Percentiles rank a stretch among this genome's conserved stretches.
phyloP scores from a whole-genome alignment of 2,113 vertebrate genomes.

The Barbus barbus region DNA sequence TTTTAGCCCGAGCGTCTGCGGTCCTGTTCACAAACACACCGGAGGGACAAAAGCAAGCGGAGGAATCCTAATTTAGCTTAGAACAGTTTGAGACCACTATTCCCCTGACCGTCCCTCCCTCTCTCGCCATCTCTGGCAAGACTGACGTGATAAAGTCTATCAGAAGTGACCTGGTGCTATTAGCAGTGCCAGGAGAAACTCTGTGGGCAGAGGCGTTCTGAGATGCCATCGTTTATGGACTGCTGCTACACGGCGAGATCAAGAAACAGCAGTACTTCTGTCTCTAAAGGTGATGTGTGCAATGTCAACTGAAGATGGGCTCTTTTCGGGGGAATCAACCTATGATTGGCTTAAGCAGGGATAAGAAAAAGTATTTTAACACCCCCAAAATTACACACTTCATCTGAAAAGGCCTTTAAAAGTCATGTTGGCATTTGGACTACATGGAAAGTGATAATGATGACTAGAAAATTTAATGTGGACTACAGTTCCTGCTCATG shows the following conservation, averaged over 20 bases:
- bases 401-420: constrained; percentile 16
- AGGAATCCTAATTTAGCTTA: constrained; percentile 34
- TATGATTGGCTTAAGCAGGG: not conserved
- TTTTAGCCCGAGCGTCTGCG: constrained; percentile 21
- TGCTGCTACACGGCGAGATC: not conserved
- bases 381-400: not conserved
- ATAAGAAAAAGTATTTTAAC: not conserved
- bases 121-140: not conserved
- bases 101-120: not conserved
- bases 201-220: not conserved
- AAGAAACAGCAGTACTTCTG: not conserved
- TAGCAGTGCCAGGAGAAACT: constrained; percentile 16
- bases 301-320: not conserved
- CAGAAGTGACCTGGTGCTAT: not conserved
- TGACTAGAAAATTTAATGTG: constrained; percentile 5
- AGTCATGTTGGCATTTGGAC: constrained; percentile 12
- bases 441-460: not conserved
- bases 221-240: not conserved
- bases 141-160: constrained; percentile 2
- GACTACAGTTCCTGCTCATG: not conserved
- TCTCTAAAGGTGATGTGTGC: not conserved
- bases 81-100: constrained; percentile 15
- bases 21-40: constrained; percentile 25
- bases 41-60: constrained; percentile 9
- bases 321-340: not conserved